Conservation (phyloP, 2,113 vertebrate genomes). For the Nannobrachium achirus region DNA sequence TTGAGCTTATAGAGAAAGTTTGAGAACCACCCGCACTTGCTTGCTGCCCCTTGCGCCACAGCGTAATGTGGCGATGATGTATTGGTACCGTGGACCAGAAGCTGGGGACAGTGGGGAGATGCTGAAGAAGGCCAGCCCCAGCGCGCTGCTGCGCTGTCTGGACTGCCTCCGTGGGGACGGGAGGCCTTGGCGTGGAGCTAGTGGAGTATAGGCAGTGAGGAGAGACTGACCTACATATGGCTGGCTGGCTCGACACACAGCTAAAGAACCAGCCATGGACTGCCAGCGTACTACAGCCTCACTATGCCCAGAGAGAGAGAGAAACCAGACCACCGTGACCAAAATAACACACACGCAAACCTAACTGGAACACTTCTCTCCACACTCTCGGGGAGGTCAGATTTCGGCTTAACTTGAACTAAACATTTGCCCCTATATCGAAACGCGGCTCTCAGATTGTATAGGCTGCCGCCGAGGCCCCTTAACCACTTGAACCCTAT, state of each 20-base stretch:
- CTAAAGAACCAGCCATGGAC: slow-evolving; percentile 26
- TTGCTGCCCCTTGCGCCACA: too few relatives aligned
- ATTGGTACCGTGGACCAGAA: too few relatives aligned
- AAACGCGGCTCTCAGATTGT: slow-evolving; percentile 63
- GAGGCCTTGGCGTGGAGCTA: slow-evolving; percentile 23
- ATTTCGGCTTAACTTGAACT: slow-evolving; percentile 60
- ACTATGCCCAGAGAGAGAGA: slow-evolving; percentile 22
- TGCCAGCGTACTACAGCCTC: slow-evolving; percentile 16
- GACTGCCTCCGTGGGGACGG: slow-evolving; percentile 46
- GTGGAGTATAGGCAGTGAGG: slow-evolving; percentile 16
- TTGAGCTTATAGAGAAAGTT: too few relatives aligned
- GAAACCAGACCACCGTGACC: slow-evolving; percentile 57
- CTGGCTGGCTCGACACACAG: slow-evolving; percentile 18
- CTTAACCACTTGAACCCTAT: not conserved
- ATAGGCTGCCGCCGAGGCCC: not conserved
- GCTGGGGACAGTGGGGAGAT: slow-evolving; percentile 5
- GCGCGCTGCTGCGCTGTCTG: slow-evolving; percentile 56
- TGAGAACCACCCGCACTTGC: too few relatives aligned
- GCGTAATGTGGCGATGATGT: too few relatives aligned
- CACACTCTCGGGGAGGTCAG: slow-evolving; percentile 58
- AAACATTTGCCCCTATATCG: slow-evolving; percentile 52
- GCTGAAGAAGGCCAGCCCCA: too few relatives aligned
- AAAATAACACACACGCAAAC: slow-evolving; percentile 62
- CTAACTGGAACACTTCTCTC: slow-evolving; percentile 64
- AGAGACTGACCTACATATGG: slow-evolving; percentile 53